These are phyloP conservation scores for Alethe castanea DNA, from an alignment of 2,113 vertebrate species.

Conservation along the genomic window DNA sequence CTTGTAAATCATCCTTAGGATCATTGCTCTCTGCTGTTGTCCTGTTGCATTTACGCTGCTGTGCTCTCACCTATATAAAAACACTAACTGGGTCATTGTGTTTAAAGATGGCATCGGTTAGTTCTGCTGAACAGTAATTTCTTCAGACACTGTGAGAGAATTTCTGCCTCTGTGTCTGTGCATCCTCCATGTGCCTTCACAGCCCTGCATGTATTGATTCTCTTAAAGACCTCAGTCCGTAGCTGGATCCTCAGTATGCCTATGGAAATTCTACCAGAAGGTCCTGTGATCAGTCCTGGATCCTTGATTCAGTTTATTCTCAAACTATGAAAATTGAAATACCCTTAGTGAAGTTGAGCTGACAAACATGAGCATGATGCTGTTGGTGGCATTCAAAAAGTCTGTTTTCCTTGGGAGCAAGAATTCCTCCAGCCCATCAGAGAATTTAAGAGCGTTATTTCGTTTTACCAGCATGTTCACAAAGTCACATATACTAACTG, in stretches of 20 bases:
- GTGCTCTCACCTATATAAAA: not conserved
- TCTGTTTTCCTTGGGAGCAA: not conserved
- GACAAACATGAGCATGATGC: not conserved
- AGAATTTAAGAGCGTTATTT: not conserved
- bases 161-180: not conserved
- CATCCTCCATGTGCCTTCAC: not conserved
- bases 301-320: not conserved
- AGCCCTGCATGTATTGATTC: accelerated
- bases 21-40: not conserved
- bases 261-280: not conserved
- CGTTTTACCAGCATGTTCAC: not conserved
- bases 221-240: not conserved
- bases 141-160: not conserved
- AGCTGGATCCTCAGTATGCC: not conserved
- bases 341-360: not conserved
- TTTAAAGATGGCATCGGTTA: not conserved
- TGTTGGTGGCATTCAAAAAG: not conserved
- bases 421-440: not conserved
- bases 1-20: not conserved
- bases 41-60: not conserved
- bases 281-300: not conserved
- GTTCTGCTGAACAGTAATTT: not conserved
- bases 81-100: not conserved
- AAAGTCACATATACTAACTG: not conserved
- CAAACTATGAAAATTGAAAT: not conserved